Conservation (phyloP, 2,797 vertebrate species). For the Esox masquinongy region DNA sequence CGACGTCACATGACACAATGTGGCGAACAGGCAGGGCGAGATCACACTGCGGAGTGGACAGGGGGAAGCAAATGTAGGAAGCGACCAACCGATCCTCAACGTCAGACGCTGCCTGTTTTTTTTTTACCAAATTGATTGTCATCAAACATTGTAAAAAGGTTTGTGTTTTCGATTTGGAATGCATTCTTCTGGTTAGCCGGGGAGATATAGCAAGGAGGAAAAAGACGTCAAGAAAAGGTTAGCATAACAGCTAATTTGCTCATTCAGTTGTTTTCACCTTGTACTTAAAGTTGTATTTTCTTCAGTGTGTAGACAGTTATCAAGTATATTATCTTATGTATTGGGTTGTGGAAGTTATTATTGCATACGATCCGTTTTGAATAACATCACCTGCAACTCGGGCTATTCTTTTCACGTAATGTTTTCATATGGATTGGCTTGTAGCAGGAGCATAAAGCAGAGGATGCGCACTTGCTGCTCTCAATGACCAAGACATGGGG, state of each 20-base stretch:
- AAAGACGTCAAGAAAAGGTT: not conserved
- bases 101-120: not conserved
- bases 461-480: not conserved
- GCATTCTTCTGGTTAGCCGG: not conserved
- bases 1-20: slow-evolving; percentile 1
- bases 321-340: not conserved
- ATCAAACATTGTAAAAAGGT: not conserved
- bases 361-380: not conserved
- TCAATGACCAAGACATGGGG: not conserved
- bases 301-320: not conserved
- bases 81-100: not conserved
- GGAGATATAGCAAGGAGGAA: not conserved
- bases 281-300: not conserved
- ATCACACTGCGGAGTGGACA: not conserved
- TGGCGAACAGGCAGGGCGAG: not conserved
- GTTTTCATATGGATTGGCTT: not conserved
- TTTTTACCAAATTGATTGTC: not conserved
- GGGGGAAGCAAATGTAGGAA: not conserved
- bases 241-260: slow-evolving; percentile 2
- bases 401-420: not conserved
- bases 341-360: not conserved
- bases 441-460: not conserved
- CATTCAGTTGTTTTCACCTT: not conserved
- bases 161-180: not conserved
- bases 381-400: not conserved